Conservation (phyloP, 2,888 invertebrate genomes). For the Synanthedon myopaeformis region DNA sequence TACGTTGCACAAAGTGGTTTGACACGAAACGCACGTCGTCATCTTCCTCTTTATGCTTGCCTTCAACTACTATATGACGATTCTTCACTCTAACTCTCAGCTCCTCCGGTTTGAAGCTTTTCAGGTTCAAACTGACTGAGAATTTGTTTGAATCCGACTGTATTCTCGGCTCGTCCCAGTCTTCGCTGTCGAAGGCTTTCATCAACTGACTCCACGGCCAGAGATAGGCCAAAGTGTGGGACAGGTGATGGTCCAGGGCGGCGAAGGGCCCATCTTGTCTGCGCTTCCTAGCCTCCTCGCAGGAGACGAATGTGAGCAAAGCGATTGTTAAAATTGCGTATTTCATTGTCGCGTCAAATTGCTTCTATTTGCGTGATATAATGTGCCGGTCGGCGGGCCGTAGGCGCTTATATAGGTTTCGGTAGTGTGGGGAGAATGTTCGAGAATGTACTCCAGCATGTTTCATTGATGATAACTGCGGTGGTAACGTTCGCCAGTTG, state of each 20-base stretch:
- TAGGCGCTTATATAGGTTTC: constrained; percentile 51
- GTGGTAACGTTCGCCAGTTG: constrained; percentile 39
- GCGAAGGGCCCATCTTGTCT: constrained; percentile 44
- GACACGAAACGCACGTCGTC: constrained; percentile 36
- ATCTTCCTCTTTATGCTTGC: constrained; percentile 32
- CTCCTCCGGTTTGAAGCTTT: constrained; percentile 49
- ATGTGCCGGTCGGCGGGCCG: constrained; percentile 23
- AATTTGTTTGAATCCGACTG: constrained; percentile 41
- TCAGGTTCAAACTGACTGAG: constrained; percentile 44
- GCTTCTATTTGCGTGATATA: constrained; percentile 20
- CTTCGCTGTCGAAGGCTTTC: constrained; percentile 39
- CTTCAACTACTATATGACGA: constrained; percentile 49
- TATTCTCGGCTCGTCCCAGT: constrained; percentile 47
- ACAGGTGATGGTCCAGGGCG: constrained; percentile 43
- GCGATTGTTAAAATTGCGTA: constrained; percentile 30
- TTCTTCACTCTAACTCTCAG: constrained; percentile 53
- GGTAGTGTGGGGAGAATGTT: constrained; percentile 33
- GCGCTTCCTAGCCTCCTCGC: constrained; percentile 28
- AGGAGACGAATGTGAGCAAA: constrained; percentile 23
- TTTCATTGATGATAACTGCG: constrained; percentile 46
- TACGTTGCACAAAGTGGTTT: constrained; percentile 55
- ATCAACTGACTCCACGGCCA: constrained; percentile 61
- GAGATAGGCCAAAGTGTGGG: constrained; percentile 44
- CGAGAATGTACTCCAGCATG: constrained; percentile 50
- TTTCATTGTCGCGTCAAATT: constrained; percentile 27